Base-by-base conservation (phyloP, 1,140 invertebrate species). In the Octopus bimaculoides region DNA sequence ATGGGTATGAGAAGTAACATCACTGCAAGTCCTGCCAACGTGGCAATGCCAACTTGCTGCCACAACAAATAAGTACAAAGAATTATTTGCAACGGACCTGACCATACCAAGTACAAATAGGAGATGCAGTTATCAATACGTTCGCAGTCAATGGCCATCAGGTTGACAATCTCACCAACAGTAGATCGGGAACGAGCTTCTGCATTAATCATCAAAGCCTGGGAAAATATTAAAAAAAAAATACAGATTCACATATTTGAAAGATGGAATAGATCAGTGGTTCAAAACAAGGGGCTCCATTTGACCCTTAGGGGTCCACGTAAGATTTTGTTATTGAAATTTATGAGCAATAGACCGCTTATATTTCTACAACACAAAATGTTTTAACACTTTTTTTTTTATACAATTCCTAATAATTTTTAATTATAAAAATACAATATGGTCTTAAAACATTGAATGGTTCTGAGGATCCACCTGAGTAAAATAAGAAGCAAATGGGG, bases 101-200 rank as follows among this genome's bases (percentile, higher is more conserved):
- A 98, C 97, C 97, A 99, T 83, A 98, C 92, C 94, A 98, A 96
- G 88, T 98, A 98, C 80, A 98, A 91, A 86, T 97, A 98, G 4
- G 87, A 89, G 8, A 87, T 88, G 41, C 91, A 82, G 78, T 92
- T 90, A 81, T 86, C 84, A 26, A 90, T 81, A 8, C 85, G 81
- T 78, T 91, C 88, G 8, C 89, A 86, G 85, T 92, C 92, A 55
- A 91, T 90, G 0, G 92, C 87, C 89, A 92, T 91, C 69, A 92
- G 83, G 83, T 93, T 93, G 54, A 92, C 91, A 76, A 93, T 92
- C 84, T 93, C 91, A 9, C 92, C 92, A 7, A 90, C 88, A 4
- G 92, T 92, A 7, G 90, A 86, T 71, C 88, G 83, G 53, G 89
- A 86, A 54, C 89, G 82, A 0, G 88, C 82, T 55, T 83, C 80